Evolutionary conservation across 2,888 invertebrate genomes (phyloP), one percentile per base, ranked within the genome.

Genomic region (Anthophora plumipes): DNA sequence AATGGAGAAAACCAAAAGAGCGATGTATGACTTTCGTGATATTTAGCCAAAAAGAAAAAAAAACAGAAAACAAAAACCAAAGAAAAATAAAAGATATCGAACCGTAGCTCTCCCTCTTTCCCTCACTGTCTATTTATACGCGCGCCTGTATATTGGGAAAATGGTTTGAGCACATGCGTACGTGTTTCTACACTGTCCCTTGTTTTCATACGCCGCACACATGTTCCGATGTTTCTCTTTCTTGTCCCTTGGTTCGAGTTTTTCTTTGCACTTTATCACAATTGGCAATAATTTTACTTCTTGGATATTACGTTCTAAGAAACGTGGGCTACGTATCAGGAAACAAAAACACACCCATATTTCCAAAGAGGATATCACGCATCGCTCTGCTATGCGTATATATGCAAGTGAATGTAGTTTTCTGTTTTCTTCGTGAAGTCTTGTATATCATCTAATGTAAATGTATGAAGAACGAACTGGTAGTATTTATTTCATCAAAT

Each of bases 401-500:
- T 76, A 69, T 67, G 77, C 67, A 48, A 73, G 11, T 80, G 67
- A 59, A 22, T 72, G 67, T 52, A 60, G 41, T 72, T 77, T 68
- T 66, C 52, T 71, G 60, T 69, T 76, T 76, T 73, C 77, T 69
- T 80, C 77, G 82, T 80, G 67, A 73, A 81, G 82, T 84, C 82
- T 80, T 88, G 76, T 77, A 67, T 50, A 67, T 84, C 82, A 80
- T 70, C 73, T 79, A 85, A 80, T 74, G 80, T 74, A 78, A 77
- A 78, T 81, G 88, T 87, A 84, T 84, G 82, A 84, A 88, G 84
- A 59, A 85, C 88, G 86, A 86, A 88, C 82, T 88, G 88, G 77
- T 81, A 72, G 54, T 66, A 37, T 73, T 63, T 61, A 59, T 48
- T 52, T 84, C 74, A 72, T 84, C 73, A 54, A 78, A 66, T 54